Evolutionary conservation across 1,140 invertebrate genomes (phyloP).

Genomic region (Diorhabda elongata): DNA sequence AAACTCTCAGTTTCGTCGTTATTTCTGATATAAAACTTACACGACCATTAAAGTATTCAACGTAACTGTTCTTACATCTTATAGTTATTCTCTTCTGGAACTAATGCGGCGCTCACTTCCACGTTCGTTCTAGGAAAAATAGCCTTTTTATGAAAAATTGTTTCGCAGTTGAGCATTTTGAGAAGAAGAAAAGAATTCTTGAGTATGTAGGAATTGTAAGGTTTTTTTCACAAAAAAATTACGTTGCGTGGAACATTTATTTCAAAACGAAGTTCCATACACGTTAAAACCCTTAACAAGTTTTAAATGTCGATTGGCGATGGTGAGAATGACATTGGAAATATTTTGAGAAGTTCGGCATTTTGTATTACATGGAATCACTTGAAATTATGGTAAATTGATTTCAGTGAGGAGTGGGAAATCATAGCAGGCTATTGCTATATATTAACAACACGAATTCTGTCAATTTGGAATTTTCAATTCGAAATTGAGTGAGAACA

Average conservation of each 20-base stretch:
- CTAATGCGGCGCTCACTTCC: constrained; percentile 1
- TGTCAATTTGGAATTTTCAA: background rate
- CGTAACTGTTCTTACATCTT: constrained; percentile 12
- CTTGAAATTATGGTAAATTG: no score
- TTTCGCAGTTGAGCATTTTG: background rate
- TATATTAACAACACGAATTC: no score
- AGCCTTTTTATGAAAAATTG: constrained; percentile 8
- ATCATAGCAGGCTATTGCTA: no score
- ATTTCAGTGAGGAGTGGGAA: no score
- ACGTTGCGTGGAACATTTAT: background rate
- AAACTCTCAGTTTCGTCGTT: background rate
- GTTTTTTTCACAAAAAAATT: constrained; percentile 8
- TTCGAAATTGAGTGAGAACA: background rate
- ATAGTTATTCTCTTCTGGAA: constrained; percentile 13
- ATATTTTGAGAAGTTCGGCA: no score
- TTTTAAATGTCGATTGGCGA: background rate
- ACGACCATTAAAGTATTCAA: constrained; percentile 9
- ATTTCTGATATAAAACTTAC: constrained; percentile 9
- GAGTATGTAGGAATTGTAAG: constrained; percentile 12
- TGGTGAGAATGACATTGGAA: no score
- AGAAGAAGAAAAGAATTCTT: constrained; percentile 10
- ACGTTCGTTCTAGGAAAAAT: constrained; percentile 1
- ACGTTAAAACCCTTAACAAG: background rate
- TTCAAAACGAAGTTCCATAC: background rate
- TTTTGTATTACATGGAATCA: no score